Percentiles rank a stretch among this genome's conserved stretches.
These are phyloP conservation scores for Morbakka virulenta DNA, from an alignment of 30 jellyfish, hydroid and myxozoan species.

Conservation along the genomic window DNA sequence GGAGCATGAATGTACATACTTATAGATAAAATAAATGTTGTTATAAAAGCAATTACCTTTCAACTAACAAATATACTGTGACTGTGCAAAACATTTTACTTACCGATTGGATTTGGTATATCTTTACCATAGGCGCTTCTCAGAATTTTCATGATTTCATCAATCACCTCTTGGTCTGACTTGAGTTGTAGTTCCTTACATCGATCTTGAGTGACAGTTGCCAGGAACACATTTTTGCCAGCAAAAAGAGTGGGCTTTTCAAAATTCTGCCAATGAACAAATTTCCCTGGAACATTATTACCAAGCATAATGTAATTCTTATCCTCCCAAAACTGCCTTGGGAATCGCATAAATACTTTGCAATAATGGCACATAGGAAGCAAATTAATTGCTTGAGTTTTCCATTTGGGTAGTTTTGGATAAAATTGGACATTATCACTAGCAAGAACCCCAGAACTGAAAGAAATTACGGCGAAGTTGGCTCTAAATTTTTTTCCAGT, in stretches of 20 bases:
- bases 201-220: slow-evolving; percentile 59
- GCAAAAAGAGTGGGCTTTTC: slow-evolving; percentile 35
- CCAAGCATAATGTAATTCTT: slow-evolving; percentile 59
- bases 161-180: slow-evolving; percentile 41
- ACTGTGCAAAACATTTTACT: no score
- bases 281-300: slow-evolving; percentile 32
- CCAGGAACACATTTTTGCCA: slow-evolving; percentile 32
- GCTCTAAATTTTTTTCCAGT: slow-evolving; percentile 62
- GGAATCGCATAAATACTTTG: slow-evolving; percentile 64
- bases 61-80: no score
- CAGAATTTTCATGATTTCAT: slow-evolving; percentile 38
- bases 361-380: slow-evolving; percentile 62
- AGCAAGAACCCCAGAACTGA: slow-evolving; percentile 61
- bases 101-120: slow-evolving; percentile 77
- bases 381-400: slow-evolving; percentile 44
- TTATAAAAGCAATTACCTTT: no score
- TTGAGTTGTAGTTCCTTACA: slow-evolving; percentile 39
- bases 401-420: slow-evolving; percentile 79
- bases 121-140: slow-evolving; percentile 34
- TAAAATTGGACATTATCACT: slow-evolving; percentile 31
- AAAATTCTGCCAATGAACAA: slow-evolving; percentile 69
- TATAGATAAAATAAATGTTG: no score
- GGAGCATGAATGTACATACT: no score
- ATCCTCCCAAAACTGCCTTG: slow-evolving; percentile 74
- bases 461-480: slow-evolving; percentile 50